Evolutionary conservation across 2,888 invertebrate genomes (phyloP).

Genomic region (Lacanobia wlatinum): DNA sequence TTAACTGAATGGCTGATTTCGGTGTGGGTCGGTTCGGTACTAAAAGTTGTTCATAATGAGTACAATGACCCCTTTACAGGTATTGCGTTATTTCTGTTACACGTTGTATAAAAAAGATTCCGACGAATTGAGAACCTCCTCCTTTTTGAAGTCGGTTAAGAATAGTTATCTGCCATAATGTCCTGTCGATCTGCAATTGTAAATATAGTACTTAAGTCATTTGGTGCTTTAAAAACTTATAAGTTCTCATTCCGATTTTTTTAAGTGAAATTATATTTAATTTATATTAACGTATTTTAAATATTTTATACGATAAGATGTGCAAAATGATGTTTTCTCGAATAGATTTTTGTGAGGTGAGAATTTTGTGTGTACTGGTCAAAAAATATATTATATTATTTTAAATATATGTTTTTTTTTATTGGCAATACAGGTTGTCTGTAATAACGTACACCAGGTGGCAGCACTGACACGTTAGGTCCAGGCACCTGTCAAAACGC

Average conservation of each 20-base stretch:
- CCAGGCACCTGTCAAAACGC: no score
- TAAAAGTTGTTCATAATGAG: no score
- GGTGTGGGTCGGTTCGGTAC: no score
- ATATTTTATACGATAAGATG: constrained; percentile 3
- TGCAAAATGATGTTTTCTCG: constrained; percentile 1
- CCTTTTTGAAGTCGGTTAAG: no score
- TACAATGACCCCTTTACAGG: no score
- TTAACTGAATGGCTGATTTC: no score
- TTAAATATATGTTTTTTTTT: neutral
- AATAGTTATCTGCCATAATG: neutral
- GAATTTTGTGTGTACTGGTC: neutral
- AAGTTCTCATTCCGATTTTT: constrained; percentile 56
- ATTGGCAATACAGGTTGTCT: no score
- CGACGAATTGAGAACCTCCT: no score
- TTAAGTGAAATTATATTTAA: constrained; percentile 41
- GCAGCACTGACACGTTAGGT: no score
- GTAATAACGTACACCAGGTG: no score
- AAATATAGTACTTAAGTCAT: constrained; percentile 58
- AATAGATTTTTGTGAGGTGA: neutral
- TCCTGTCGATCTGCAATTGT: constrained; percentile 30
- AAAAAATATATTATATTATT: neutral
- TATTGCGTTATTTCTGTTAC: neutral
- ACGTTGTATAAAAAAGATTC: neutral
- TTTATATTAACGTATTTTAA: constrained; percentile 26
- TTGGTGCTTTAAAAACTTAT: constrained; percentile 56